Base-by-base conservation (phyloP, 2,888 invertebrate genomes). In the Calliopum simillimum region DNA sequence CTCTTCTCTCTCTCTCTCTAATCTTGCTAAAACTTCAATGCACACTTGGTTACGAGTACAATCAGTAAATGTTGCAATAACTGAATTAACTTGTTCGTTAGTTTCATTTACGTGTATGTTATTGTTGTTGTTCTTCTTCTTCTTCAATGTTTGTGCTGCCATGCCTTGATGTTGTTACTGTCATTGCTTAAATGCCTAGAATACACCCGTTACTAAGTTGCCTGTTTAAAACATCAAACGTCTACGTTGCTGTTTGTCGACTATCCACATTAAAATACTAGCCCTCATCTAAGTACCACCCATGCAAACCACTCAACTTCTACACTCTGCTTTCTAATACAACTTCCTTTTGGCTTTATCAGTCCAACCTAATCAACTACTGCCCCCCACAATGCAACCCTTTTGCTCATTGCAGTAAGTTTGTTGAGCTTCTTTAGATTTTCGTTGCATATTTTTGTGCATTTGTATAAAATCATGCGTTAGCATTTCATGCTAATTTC, bases 401-500 rank as follows among this genome's bases (percentile, higher is more conserved):
- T 8, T 33, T 33, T 33, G 8, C 33, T 33, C 4, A n/a, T 8
- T 2, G 33, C 33, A 33, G 33, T n/a, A n/a, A n/a, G n/a, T 33
- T 33, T 33, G 33, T 33, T 33, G 33, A 33, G 33, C 33, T 59
- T 65, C 65, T 21, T 65, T 19, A 55, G 44, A 64, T 72, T 62
- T 63, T 70, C 62, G 51, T 62, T 68, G 59, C 68, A 62, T 59
- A 67, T 68, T 59, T 62, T 51, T 53, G 41, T 65, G 62, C 61
- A 58, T 72, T 58, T 64, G 64, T 64, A 46, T 63, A 70, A 71
- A 73, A 67, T 74, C 70, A 71, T 73, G 70, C 70, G 67, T 71
- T 71, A 63, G 70, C 71, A 73, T 74, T 73, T 73, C 68, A 69
- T 73, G 73, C 71, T 74, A 73, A 73, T 73, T 75, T 72, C 67